These are phyloP conservation scores for Eurytoma californica DNA, from an alignment of 2,888 invertebrate species.

Conservation along the genomic window DNA sequence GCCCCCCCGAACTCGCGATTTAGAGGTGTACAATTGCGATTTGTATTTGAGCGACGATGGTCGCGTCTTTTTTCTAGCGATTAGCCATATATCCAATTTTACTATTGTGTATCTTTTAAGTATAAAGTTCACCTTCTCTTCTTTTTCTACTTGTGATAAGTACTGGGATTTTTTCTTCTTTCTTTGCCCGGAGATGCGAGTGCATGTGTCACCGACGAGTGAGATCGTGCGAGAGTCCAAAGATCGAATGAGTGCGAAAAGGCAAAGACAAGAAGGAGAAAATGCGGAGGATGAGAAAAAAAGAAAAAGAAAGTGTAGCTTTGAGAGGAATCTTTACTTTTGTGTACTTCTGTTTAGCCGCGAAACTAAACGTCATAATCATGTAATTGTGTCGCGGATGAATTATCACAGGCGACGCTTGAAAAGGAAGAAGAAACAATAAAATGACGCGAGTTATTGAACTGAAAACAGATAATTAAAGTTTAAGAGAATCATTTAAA, in stretches of 20 bases:
- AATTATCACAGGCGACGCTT: not conserved
- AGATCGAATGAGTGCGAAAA: conserved; percentile 2
- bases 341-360: conserved; percentile 37
- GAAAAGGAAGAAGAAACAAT: conserved; percentile 36
- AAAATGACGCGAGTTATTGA: conserved; percentile 26
- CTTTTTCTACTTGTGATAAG: conserved; percentile 56
- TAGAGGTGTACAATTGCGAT: conserved; percentile 26
- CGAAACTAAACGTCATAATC: conserved; percentile 43
- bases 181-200: conserved; percentile 18
- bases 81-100: conserved; percentile 56
- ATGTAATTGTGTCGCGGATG: conserved; percentile 38
- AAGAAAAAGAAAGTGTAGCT: not conserved
- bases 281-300: not conserved
- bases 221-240: not conserved
- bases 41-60: conserved; percentile 35
- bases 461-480: conserved; percentile 1
- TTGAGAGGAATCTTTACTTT: conserved; percentile 16
- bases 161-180: conserved; percentile 40
- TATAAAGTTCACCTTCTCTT: conserved; percentile 34
- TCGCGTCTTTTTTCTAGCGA: conserved; percentile 59
- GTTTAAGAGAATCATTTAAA: not conserved
- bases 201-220: conserved; percentile 2
- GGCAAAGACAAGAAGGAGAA: conserved; percentile 21
- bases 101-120: conserved; percentile 53
- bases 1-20: too few relatives aligned